Base-by-base conservation (phyloP, 2,888 invertebrate species). In the Yponomeuta malinellus region DNA sequence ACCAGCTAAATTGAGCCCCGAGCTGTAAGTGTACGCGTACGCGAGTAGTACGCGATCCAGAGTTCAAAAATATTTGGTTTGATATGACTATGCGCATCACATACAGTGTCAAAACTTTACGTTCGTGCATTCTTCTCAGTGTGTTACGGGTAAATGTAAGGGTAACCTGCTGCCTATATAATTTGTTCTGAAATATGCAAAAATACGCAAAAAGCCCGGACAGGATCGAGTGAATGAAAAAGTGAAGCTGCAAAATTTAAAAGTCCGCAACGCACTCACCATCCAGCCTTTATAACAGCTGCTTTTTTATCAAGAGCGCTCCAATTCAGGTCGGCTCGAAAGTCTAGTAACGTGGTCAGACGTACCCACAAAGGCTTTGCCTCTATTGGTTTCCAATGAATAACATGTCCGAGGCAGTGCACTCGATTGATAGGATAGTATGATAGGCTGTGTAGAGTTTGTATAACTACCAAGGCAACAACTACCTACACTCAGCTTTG, bases 341-440 rank as follows among this genome's bases (percentile, higher is more conserved):
- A 48, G 68, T 43, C 8, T 48, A 48, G 59, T 29, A 48, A 52
- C 23, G 52, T 29, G 68, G 68, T 59, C 29, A 29, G 48, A 48
- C 68, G 31, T 48, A 29, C 10, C 68, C 52, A 52, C 68, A 69
- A 69, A 69, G 68, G 29, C 59, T 69, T 69, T 69, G 68, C 68
- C 23, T 48, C 29, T 69, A 52, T 69, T 52, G 68, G 48, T 59
- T 31, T 68, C 67, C 66, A 15, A 33, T 71, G 66, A 76, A 76
- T 73, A 74, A 74, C 72, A 72, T 72, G 73, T 73, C 72, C 59
- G 71, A 65, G 71, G 70, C 74, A 76, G 73, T 59, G 74, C 72
- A 68, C 68, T 43, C 67, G 67, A 67, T 67, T 67, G 67, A 67
- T 66, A 70, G 76, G 37, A 67, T 66, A 70, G 75, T 76, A 74